These are phyloP conservation scores for Mormyrus lacerda DNA, from an alignment of 2,113 vertebrate genomes.

Conservation along the genomic window DNA sequence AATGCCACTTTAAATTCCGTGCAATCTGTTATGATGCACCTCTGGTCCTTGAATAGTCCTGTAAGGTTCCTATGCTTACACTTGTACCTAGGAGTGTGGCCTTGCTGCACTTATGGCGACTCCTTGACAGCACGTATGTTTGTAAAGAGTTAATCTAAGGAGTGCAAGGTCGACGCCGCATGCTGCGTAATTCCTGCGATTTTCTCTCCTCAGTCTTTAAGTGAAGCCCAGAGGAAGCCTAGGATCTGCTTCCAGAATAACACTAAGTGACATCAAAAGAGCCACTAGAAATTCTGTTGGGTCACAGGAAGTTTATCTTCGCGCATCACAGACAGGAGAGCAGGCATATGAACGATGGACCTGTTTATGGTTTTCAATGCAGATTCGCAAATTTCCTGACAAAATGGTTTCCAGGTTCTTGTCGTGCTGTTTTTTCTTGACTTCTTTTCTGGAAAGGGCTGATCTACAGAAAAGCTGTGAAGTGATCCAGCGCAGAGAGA, in stretches of 20 bases:
- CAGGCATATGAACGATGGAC: neutral
- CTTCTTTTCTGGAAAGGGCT: neutral
- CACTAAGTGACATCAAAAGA: neutral
- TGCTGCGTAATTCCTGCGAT: neutral
- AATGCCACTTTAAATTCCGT: neutral
- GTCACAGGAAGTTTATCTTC: neutral
- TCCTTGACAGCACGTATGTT: neutral
- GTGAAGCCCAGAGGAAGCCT: neutral
- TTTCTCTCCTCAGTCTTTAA: neutral
- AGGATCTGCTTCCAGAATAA: neutral
- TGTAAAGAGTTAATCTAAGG: neutral
- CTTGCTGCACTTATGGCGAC: neutral
- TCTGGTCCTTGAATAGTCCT: neutral
- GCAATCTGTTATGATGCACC: neutral
- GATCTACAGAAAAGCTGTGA: neutral
- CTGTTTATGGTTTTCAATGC: neutral
- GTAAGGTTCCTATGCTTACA: neutral
- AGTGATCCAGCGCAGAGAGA: neutral
- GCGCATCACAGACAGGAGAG: neutral
- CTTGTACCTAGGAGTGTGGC: neutral
- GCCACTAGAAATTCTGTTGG: neutral
- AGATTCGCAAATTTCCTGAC: neutral
- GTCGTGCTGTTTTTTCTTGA: neutral
- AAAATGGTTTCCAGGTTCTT: neutral
- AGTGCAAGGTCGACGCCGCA: neutral